Conservation (phyloP, 2,888 invertebrate genomes). For the Drosophila anomelani region DNA sequence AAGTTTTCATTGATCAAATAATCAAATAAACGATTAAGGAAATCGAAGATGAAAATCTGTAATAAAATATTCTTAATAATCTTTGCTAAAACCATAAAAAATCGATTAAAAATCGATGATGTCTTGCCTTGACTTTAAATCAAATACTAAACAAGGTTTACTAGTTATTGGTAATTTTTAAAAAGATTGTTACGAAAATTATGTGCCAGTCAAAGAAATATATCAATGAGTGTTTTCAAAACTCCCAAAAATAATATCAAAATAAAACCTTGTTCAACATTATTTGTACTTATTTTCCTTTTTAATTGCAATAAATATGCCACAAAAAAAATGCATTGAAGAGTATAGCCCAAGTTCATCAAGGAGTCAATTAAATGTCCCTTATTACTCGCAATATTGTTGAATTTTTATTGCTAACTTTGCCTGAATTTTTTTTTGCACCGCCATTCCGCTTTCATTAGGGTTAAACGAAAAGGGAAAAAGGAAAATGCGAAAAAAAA, state of each 20-base stretch:
- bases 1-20: too few relatives aligned
- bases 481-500: slow-evolving; percentile 3
- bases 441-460: slow-evolving; percentile 30
- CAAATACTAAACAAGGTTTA: too few relatives aligned
- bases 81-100: too few relatives aligned
- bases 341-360: slow-evolving; percentile 1
- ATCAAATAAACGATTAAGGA: too few relatives aligned
- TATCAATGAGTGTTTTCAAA: too few relatives aligned
- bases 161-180: too few relatives aligned
- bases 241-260: too few relatives aligned
- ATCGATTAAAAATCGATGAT: neutral
- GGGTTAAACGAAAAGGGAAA: slow-evolving; percentile 17
- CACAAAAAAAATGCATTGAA: neutral
- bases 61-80: neutral
- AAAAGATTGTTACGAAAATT: too few relatives aligned
- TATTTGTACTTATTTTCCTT: neutral
- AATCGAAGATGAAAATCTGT: too few relatives aligned
- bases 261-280: neutral
- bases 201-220: too few relatives aligned
- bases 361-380: slow-evolving; percentile 11
- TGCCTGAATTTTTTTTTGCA: slow-evolving; percentile 7
- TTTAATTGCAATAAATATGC: neutral
- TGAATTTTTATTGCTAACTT: slow-evolving; percentile 25
- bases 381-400: neutral
- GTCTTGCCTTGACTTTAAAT: neutral